phyloP scores from a whole-genome alignment of 2,113 vertebrate genomes.

The Siphamia tubifer region DNA sequence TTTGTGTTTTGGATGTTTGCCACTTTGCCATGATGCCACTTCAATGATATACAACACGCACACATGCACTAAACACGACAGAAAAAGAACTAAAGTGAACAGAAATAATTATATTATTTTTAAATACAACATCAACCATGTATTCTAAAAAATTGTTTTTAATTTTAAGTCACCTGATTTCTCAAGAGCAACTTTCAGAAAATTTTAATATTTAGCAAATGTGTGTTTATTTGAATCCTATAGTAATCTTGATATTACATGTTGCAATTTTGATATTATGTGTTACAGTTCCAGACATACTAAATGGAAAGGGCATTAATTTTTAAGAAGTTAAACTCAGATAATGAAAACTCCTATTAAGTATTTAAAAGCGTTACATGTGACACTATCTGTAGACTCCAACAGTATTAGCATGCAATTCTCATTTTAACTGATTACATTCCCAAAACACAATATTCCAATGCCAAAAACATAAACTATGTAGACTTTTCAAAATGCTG shows the following conservation, averaged over 20 bases:
- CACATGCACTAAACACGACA: neutral
- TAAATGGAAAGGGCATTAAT: neutral
- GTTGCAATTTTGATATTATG: too few relatives aligned
- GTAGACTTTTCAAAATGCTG: neutral
- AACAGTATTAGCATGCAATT: neutral
- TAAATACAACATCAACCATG: neutral
- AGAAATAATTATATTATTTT: neutral
- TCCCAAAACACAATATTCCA: neutral
- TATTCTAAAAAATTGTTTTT: too few relatives aligned
- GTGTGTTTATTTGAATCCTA: neutral
- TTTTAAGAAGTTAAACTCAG: neutral
- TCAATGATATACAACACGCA: neutral
- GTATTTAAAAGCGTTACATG: neutral
- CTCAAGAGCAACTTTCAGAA: neutral
- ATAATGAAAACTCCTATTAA: too few relatives aligned
- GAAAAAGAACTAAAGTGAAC: too few relatives aligned
- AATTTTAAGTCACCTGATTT: neutral
- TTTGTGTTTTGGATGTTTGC: conserved; percentile 1
- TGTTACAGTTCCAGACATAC: neutral
- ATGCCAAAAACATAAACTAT: neutral
- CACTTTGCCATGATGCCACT: neutral
- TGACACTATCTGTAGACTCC: neutral
- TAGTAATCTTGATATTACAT: neutral
- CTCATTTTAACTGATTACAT: neutral
- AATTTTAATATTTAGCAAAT: neutral